Conservation (phyloP, 2,113 vertebrate species). For the Gadus macrocephalus region DNA sequence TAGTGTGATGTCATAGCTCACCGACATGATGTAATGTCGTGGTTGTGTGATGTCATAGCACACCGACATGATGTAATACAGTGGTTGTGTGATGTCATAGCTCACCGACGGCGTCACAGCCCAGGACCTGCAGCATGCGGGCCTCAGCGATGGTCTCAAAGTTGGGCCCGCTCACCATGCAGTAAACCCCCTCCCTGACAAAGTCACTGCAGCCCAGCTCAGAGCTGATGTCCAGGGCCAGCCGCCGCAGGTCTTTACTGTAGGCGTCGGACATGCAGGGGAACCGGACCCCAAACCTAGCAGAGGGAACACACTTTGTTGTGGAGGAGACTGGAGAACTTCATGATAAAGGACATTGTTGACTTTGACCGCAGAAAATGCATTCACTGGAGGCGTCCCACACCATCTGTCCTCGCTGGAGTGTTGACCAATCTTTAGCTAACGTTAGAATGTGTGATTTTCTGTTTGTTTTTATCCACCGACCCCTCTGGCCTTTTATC, state of each 20-base stretch:
- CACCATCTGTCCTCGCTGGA: too few relatives aligned
- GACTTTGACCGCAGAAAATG: too few relatives aligned
- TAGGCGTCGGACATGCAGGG: conserved; percentile 75
- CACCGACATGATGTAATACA: conserved; percentile 36
- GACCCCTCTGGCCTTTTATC: neutral
- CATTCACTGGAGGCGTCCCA: too few relatives aligned
- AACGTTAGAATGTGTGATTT: too few relatives aligned
- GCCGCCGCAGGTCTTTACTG: conserved; percentile 60
- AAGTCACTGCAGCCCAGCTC: conserved; percentile 62
- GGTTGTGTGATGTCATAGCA: too few relatives aligned
- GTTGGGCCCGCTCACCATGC: conserved; percentile 75
- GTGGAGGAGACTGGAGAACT: neutral
- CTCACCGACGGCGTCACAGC: conserved; percentile 74
- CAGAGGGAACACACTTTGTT: neutral
- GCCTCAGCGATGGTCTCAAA: conserved; percentile 76
- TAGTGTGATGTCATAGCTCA: too few relatives aligned
- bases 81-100: too few relatives aligned
- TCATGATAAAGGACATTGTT: neutral
- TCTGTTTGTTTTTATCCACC: neutral
- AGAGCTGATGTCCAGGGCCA: conserved; percentile 50
- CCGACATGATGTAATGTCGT: too few relatives aligned
- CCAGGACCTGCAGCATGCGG: conserved; percentile 66
- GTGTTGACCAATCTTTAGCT: too few relatives aligned
- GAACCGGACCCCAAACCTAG: conserved; percentile 71
- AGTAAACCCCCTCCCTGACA: conserved; percentile 69